These are phyloP conservation scores for Cynoglossus semilaevis DNA, from an alignment of 2,113 vertebrate genomes.

Conservation along the genomic window DNA sequence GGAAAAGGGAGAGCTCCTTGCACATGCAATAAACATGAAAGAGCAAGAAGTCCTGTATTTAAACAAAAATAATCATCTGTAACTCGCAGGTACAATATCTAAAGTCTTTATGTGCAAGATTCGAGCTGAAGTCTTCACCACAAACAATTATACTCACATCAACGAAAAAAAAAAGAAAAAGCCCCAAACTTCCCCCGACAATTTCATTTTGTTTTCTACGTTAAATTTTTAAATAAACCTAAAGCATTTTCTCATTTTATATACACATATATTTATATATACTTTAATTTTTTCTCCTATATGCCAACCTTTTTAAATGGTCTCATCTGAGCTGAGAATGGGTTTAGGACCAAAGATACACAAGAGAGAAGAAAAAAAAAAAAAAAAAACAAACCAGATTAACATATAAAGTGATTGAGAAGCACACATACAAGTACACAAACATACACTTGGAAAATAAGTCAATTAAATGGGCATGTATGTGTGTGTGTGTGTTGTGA, in stretches of 20 bases:
- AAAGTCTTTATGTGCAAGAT: constrained; percentile 84
- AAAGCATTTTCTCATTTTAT: constrained; percentile 75
- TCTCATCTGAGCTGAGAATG: constrained; percentile 32
- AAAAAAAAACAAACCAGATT: constrained; percentile 14
- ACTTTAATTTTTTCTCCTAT: constrained; percentile 63
- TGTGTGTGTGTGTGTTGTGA: not conserved
- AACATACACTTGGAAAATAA: constrained; percentile 37
- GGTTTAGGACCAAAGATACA: constrained; percentile 17
- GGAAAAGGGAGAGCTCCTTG: constrained; percentile 31
- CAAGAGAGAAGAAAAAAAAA: constrained; percentile 21
- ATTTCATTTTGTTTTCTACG: constrained; percentile 59
- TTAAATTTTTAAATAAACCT: constrained; percentile 78
- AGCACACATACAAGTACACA: constrained; percentile 11
- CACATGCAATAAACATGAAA: constrained; percentile 78
- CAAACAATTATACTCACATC: constrained; percentile 72
- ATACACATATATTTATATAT: constrained; percentile 78
- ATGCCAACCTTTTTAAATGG: constrained; percentile 54
- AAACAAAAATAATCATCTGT: constrained; percentile 74
- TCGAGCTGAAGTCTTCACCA: constrained; percentile 76
- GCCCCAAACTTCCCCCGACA: constrained; percentile 41
- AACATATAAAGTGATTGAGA: constrained; percentile 45
- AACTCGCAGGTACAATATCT: constrained; percentile 78
- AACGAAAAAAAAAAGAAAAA: constrained; percentile 16
- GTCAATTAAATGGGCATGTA: constrained; percentile 26
- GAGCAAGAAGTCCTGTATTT: constrained; percentile 71